Evolutionary conservation across 2,888 invertebrate genomes (phyloP).

Genomic region (Anorthoa munda): DNA sequence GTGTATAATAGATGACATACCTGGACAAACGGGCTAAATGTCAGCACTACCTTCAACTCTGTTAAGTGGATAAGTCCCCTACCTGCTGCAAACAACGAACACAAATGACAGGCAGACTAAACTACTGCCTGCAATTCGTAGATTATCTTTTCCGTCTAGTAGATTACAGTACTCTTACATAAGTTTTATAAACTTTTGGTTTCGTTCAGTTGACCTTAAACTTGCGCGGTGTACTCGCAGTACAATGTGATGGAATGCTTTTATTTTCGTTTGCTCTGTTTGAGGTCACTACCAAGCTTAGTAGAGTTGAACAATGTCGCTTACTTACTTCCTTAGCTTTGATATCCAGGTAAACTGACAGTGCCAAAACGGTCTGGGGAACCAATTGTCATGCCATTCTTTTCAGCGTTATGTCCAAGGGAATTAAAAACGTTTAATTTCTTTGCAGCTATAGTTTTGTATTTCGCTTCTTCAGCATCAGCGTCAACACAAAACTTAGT

Average conservation of each 20-base stretch:
- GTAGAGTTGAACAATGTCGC: conserved; percentile 8
- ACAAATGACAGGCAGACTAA: conserved; percentile 3
- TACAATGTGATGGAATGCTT: conserved; percentile 46
- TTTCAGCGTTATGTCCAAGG: not conserved
- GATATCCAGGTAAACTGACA: conserved; percentile 4
- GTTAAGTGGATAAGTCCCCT: not conserved
- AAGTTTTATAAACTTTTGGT: conserved; percentile 45
- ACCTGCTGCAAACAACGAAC: not conserved
- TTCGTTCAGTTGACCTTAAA: conserved; percentile 52
- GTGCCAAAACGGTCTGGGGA: not conserved
- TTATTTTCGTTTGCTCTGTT: conserved; percentile 53
- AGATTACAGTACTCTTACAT: conserved; percentile 33
- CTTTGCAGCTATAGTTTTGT: not conserved
- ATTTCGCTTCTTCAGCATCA: not conserved
- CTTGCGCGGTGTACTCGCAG: conserved; percentile 26
- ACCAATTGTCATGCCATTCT: not conserved
- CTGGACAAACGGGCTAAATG: not conserved
- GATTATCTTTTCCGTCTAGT: conserved; percentile 1
- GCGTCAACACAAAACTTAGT: not conserved
- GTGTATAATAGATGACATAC: not conserved
- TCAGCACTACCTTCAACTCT: not conserved
- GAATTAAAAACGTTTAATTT: not conserved
- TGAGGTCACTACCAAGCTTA: conserved; percentile 16
- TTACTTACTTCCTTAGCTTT: conserved; percentile 29
- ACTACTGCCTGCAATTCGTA: not conserved